Conservation (phyloP, 35 echinoderm and acorn worm species). For the Patiria miniata region DNA sequence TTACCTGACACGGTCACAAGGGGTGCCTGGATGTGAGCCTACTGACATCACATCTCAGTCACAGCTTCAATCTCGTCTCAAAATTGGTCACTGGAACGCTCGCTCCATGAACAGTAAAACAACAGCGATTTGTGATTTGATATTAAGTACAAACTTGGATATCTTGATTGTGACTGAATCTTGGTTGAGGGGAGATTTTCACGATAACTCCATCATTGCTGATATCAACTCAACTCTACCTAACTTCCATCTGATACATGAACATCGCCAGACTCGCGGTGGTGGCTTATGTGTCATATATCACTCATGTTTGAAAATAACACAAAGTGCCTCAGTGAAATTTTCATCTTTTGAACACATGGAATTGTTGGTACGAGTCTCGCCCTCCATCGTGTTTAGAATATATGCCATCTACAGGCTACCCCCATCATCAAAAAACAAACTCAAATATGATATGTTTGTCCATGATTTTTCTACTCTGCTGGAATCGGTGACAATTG, state of each 20-base stretch:
- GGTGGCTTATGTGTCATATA: conserved; percentile 47
- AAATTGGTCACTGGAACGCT: conserved; percentile 44
- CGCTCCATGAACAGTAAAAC: conserved; percentile 56
- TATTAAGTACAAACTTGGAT: conserved; percentile 40
- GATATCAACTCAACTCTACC: conserved; percentile 54
- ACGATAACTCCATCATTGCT: conserved; percentile 42
- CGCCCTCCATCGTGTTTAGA: conserved; percentile 1
- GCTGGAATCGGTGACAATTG: not conserved
- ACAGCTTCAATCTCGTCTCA: not conserved
- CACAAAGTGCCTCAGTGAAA: not conserved
- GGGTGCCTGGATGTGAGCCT: not conserved
- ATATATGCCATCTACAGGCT: conserved; percentile 38
- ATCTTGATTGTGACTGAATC: conserved; percentile 48
- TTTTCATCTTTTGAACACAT: conserved; percentile 44
- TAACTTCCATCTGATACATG: conserved; percentile 26
- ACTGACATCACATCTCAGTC: not conserved
- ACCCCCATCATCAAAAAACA: conserved; percentile 35
- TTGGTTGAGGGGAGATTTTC: conserved; percentile 37
- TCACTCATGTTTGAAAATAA: not conserved
- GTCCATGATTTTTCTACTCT: conserved; percentile 7
- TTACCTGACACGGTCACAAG: too few species aligned
- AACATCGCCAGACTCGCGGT: conserved; percentile 10
- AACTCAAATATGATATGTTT: conserved; percentile 9
- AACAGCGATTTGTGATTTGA: conserved; percentile 26
- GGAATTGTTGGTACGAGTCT: conserved; percentile 37